Evolutionary conservation across 2,797 vertebrate species (phyloP).

Genomic region (Danio albolineatus): DNA sequence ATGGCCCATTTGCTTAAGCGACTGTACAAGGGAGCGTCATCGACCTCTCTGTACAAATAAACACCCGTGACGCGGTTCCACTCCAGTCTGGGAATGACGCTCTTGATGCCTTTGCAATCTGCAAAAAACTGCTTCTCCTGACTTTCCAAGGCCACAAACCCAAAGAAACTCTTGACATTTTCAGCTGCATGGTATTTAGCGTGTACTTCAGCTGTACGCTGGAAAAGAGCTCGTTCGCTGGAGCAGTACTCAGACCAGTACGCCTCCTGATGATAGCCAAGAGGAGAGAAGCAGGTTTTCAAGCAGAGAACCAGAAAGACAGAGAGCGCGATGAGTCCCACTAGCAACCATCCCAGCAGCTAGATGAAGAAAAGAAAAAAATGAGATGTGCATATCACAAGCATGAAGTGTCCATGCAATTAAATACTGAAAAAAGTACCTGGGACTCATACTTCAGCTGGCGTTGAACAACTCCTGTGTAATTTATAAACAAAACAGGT

Average conservation of each 20-base stretch:
- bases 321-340: conserved; percentile 79
- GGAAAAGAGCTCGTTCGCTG: conserved; percentile 74
- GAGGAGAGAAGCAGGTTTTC: conserved; percentile 87
- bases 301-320: conserved; percentile 87
- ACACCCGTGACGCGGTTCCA: conserved; percentile 92
- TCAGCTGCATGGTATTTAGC: conserved; percentile 85
- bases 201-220: conserved; percentile 84
- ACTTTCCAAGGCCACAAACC: conserved; percentile 86
- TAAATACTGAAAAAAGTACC: conserved; percentile 72
- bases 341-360: conserved; percentile 90
- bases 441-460: conserved; percentile 91
- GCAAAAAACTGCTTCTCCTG: conserved; percentile 78
- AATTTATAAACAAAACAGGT: conserved; percentile 73
- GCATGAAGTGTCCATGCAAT: neutral
- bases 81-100: conserved; percentile 77
- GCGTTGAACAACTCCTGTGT: conserved; percentile 81
- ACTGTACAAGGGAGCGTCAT: conserved; percentile 89
- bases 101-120: conserved; percentile 39
- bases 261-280: conserved; percentile 89
- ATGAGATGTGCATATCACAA: neutral
- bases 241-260: conserved; percentile 90
- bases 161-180: conserved; percentile 87
- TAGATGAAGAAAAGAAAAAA: conserved; percentile 59
- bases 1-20: conserved; percentile 89
- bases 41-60: conserved; percentile 89